phyloP scores from a whole-genome alignment of 2,888 invertebrate species.

The Limenitis camilla region DNA sequence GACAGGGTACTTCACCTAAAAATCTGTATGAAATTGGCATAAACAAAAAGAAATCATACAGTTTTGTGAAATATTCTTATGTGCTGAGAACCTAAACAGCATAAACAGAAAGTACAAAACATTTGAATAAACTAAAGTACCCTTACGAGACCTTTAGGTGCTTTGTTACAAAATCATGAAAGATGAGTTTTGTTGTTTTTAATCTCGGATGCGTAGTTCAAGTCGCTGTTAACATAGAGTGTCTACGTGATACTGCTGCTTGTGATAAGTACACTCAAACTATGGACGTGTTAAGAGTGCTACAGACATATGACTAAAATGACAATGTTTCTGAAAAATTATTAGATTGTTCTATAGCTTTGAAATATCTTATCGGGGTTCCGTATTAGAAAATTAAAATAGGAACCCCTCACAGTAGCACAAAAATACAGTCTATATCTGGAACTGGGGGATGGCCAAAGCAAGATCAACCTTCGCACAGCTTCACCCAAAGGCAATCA shows the following conservation, averaged over 20 bases:
- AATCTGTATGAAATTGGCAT: not conserved
- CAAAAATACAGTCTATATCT: not conserved
- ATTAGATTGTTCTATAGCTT: not conserved
- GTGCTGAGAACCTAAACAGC: constrained; percentile 1
- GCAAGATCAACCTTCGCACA: no score
- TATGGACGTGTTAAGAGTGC: constrained; percentile 6
- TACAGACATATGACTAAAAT: not conserved
- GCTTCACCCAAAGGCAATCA: no score
- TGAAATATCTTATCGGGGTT: not conserved
- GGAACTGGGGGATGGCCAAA: no score
- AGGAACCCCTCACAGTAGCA: not conserved
- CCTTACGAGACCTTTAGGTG: constrained; percentile 19
- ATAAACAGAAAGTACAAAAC: constrained; percentile 1
- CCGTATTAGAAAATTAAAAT: not conserved
- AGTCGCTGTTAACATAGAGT: constrained; percentile 14
- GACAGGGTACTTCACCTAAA: no score
- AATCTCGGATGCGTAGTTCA: constrained; percentile 18
- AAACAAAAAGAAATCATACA: not conserved
- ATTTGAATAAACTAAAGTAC: constrained; percentile 23
- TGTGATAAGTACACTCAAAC: constrained; percentile 12
- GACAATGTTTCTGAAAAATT: not conserved
- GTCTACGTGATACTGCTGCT: constrained; percentile 13
- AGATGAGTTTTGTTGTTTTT: constrained; percentile 17
- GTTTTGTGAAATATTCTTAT: not conserved
- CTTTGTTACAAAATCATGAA: constrained; percentile 18